Base-by-base conservation (phyloP, 2,888 invertebrate species). In the Julus scandinavius region DNA sequence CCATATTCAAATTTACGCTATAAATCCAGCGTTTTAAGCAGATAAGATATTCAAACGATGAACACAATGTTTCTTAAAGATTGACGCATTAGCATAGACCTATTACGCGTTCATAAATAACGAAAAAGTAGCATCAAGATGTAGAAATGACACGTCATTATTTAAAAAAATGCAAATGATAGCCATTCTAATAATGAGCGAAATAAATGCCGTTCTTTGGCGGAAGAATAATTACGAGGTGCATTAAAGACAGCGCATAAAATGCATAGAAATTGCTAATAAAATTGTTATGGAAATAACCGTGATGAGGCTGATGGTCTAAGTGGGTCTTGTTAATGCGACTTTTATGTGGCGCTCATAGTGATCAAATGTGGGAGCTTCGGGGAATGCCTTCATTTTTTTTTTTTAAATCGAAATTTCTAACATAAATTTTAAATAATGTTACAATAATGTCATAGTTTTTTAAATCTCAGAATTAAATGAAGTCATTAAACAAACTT, bases 251-350 rank as follows among this genome's bases (percentile, higher is more conserved):
- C 80, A 13, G 80, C 38, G 80, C 80, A 80, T 80, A 80, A 80
- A 80, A 80, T 80, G 80, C 80, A 80, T 80, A 80, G 80, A 80
- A 80, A 80, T 80, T 80, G 80, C 80, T 80, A 80, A 80, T 80
- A 80, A 80, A 80, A 80, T 80, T 80, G 80, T 80, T 80, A 80
- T 38, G 80, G 29, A 38, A 80, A 80, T 80, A 80, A 80, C 38
- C 38, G 80, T 80, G 72, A 72, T 72, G 72, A 29, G 72, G 72
- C 2, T 72, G 72, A 72, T 72, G 80, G 80, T 80, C 80, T 80
- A 80, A 80, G 80, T 80, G 5, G 80, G 38, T 80, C 80, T 80
- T 80, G 80, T 80, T 80, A 80, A 80, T 80, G 80, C 38, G 80
- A 80, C 38, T 80, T 80, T 80, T 80, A 80, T 80, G 80, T 80